Percentiles rank a stretch among this genome's conserved stretches.
Conservation (phyloP, 2,797 vertebrate genomes). For the Orestias chungarensis region DNA sequence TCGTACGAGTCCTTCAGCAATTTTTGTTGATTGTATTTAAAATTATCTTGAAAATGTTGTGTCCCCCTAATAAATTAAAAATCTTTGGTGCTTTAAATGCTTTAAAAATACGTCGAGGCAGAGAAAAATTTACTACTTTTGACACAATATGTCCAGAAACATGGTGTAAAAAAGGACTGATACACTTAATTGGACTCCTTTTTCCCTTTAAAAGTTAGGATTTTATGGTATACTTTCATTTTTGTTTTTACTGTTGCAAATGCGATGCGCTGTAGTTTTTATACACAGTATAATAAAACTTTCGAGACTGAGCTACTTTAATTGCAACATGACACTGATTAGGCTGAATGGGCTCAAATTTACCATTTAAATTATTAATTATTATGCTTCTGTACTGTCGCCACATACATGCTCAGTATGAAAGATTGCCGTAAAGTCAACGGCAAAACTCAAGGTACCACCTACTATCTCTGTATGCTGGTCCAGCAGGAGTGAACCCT, state of each 20-base stretch:
- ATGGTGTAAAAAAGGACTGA: neutral
- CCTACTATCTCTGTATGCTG: no score
- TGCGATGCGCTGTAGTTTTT: neutral
- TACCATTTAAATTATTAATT: no score
- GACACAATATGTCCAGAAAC: neutral
- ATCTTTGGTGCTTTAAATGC: neutral
- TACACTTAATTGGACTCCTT: neutral
- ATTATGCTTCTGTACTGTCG: no score
- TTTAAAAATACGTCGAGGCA: no score
- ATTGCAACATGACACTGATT: no score
- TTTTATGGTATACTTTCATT: neutral
- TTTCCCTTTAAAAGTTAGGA: no score
- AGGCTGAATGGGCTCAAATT: no score
- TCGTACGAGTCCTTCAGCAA: neutral
- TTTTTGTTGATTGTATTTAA: neutral
- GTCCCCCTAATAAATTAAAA: neutral
- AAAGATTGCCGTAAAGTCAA: no score
- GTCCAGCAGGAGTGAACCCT: no score
- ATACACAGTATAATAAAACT: neutral
- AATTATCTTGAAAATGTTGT: neutral
- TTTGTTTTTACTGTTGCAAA: neutral
- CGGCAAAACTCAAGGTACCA: no score
- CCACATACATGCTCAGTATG: no score
- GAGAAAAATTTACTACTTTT: neutral
- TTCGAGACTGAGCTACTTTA: no score